These are phyloP conservation scores for Phalacrocorax aristotelis DNA, from an alignment of 2,113 vertebrate species.

Conservation along the genomic window DNA sequence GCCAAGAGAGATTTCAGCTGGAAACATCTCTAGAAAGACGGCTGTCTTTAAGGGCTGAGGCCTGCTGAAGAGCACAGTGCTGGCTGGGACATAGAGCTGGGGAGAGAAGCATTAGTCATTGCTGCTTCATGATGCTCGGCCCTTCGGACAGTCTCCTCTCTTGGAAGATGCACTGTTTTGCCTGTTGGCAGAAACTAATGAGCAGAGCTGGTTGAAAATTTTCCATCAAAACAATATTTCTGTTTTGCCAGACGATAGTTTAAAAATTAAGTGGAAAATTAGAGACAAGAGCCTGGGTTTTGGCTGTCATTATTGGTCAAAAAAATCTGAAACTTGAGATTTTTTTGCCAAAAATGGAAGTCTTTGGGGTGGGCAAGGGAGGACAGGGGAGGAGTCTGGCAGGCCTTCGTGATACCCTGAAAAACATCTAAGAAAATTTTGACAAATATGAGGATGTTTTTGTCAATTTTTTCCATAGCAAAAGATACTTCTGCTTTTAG, in stretches of 20 bases:
- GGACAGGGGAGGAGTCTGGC: neutral
- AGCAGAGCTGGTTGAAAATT: conserved; percentile 21
- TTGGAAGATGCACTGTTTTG: neutral
- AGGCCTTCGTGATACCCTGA: neutral
- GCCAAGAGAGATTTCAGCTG: conserved; percentile 26
- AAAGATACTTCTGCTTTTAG: neutral
- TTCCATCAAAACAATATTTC: conserved; percentile 51
- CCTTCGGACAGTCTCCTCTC: conserved; percentile 13
- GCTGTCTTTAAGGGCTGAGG: conserved; percentile 8
- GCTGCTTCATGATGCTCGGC: neutral
- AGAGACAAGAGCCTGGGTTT: conserved; percentile 4
- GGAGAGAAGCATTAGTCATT: neutral
- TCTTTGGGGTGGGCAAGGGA: neutral
- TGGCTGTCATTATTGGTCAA: conserved; percentile 12
- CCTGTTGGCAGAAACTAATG: neutral
- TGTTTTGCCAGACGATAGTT: conserved; percentile 42
- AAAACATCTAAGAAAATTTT: neutral
- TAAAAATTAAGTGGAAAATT: conserved; percentile 53
- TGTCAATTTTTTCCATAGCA: neutral
- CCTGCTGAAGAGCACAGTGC: neutral
- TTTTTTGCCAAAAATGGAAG: conserved; percentile 43
- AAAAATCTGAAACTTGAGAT: conserved; percentile 22
- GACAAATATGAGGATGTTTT: neutral
- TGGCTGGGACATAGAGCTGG: conserved; percentile 2
- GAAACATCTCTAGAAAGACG: conserved; percentile 42